phyloP scores from a whole-genome alignment of 23 tunicate genomes.

The Corella eumyota region DNA sequence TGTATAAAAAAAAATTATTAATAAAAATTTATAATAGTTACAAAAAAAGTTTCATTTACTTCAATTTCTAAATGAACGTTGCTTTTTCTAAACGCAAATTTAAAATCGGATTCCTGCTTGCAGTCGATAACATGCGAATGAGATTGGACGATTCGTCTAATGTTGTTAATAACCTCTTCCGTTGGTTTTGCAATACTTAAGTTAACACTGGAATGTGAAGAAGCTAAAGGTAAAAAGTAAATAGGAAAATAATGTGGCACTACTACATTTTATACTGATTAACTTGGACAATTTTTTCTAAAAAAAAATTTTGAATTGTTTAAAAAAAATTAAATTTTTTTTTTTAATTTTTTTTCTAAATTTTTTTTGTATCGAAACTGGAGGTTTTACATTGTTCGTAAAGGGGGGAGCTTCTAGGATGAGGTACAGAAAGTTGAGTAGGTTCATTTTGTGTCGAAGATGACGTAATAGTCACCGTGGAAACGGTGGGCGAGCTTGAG shows the following conservation, averaged over 20 bases:
- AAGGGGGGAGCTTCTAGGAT: constrained; percentile 9
- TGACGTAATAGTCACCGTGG: constrained; percentile 43
- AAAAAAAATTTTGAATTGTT: too few relatives aligned
- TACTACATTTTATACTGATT: too few relatives aligned
- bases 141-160: constrained; percentile 37
- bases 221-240: too few relatives aligned
- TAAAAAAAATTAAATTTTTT: too few relatives aligned
- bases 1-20: too few relatives aligned
- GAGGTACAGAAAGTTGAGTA: constrained; percentile 9
- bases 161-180: constrained; percentile 45
- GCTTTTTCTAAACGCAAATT: constrained; percentile 74
- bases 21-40: too few relatives aligned
- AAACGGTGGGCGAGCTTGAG: constrained; percentile 25
- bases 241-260: too few relatives aligned
- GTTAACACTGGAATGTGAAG: constrained; percentile 45
- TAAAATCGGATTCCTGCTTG: constrained; percentile 59
- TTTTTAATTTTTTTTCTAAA: too few relatives aligned
- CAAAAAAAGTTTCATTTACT: constrained; percentile 13
- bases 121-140: constrained; percentile 26
- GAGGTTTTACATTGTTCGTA: constrained; percentile 3
- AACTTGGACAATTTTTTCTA: too few relatives aligned
- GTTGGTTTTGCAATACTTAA: constrained; percentile 65
- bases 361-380: too few relatives aligned
- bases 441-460: constrained; percentile 24
- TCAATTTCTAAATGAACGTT: constrained; percentile 63